Evolutionary conservation across 2,113 vertebrate species (phyloP), one percentile per base, ranked within the genome.

Genomic region (Catagonus wagneri): DNA sequence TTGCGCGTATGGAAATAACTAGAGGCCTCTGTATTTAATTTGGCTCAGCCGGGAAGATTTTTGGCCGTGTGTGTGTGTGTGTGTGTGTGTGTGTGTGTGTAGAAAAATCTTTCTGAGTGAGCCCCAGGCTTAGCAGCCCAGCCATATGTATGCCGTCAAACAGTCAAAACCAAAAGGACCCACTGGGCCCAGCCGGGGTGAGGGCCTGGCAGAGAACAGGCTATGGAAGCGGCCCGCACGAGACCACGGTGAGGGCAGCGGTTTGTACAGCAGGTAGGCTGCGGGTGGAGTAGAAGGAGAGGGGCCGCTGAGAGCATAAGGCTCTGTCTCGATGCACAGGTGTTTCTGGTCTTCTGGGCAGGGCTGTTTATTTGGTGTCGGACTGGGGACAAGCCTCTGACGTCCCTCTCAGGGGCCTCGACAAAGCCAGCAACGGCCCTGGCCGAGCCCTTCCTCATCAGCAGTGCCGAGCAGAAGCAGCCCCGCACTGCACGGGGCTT

Each of bases 21-120:
- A 94, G 97, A 97, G 91, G 81, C 86, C 97, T 97, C 96, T 97
- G 97, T 98, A 89, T 98, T 97, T 97, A 94, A 94, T 96, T 96
- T 98, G 97, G 97, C 97, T 97, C 93, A 84, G 81, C 88, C 19
- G 15, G 69, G 94, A 96, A 81, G 94, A 80, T 90, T 83, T 95
- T 97, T 96, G 97, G 96, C 97, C 74, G 1, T 54, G 34, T 36
- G 39, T 39, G 23, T 50, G 20, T 25, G 13, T 63, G 34, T 65
- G 78, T 52, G 78, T 44, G 16, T 66, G 0, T 96, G 5, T 58
- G 27, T 75, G 69, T 54, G 34, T 25, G 56, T 61, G n/a, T 81
- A n/a, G 63, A 83, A 87, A 95, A 96, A 60, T 89, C 94, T 97
- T 97, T 71, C 92, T 17, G 0, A 95, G 96, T 14, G 54, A 95